Base-by-base conservation (phyloP, 2,113 vertebrate species). In the Spea bombifrons region DNA sequence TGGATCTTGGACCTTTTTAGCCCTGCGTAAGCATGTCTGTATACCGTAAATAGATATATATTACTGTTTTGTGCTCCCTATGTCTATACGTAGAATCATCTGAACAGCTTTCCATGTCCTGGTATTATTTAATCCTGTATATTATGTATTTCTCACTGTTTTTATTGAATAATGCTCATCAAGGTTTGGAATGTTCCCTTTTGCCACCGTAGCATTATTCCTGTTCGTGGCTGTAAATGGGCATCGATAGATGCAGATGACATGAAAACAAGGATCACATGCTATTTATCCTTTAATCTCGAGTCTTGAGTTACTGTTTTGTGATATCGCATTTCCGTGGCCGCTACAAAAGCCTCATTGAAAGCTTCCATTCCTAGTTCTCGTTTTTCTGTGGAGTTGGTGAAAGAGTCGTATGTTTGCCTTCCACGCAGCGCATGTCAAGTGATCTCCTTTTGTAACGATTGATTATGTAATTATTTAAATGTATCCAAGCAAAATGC, bases 1-100 rank as follows among this genome's bases (percentile, higher is more conserved):
- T 66, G 52, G 16, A 49, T 61, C 55, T 55, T 71, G n/a, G 64
- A 48, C 68, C 61, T 72, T 53, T 17, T 12, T 5, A 46, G 5
- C 59, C 44, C 57, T 72, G n/a, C 70, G 50, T 67, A 53, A 78
- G 76, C 76, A 71, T 78, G 30, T 67, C 17, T 65, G 57, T 78
- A 4, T 71, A 68, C 7, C 10, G 47, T 73, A 8, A 46, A 48
- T 16, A 45, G 47, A 48, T 50, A n/a, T n/a, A 53, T 64, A 69
- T 15, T 52, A 16, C 43, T 64, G n/a, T 59, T 59, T 53, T 52
- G 57, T 78, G 47, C 44, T 72, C 44, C 59, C 43, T 61, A 1
- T 71, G 65, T 75, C 49, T 66, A 15, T 45, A 66, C 64, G 1
- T 17, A 43, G 52, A 71, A 50, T 53, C 7, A 5, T 67, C 3